phyloP scores from a whole-genome alignment of 2,797 vertebrate species.

The Urocyon cinereoargenteus region DNA sequence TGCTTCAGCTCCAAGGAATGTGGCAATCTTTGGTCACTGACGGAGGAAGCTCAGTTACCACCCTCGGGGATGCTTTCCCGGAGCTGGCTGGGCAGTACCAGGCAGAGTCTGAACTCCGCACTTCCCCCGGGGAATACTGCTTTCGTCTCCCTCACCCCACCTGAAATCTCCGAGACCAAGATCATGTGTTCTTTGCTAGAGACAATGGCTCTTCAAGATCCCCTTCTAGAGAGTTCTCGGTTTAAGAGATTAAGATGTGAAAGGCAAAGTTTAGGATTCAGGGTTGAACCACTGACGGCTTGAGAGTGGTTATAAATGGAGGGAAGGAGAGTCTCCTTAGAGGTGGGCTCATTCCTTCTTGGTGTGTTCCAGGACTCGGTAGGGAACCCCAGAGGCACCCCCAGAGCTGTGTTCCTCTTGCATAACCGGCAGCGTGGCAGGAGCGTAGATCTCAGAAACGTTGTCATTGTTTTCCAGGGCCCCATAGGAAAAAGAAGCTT shows the following conservation, averaged over 20 bases:
- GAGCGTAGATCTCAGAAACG: constrained; percentile 88
- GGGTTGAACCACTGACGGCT: neutral
- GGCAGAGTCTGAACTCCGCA: neutral
- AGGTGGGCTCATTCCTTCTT: constrained; percentile 90
- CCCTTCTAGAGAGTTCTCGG: neutral
- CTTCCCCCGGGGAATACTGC: neutral
- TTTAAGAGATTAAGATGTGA: constrained; percentile 27
- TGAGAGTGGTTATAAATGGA: constrained; percentile 46
- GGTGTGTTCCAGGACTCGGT: constrained; percentile 89
- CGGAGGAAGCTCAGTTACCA: neutral
- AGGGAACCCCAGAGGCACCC: constrained; percentile 82
- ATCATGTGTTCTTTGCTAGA: constrained; percentile 36
- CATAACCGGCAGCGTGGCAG: constrained; percentile 89
- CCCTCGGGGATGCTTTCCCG: neutral
- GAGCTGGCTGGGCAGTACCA: neutral
- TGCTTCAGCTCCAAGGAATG: neutral
- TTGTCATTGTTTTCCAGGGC: constrained; percentile 95
- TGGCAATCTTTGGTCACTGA: neutral
- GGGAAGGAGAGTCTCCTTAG: neutral
- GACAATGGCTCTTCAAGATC: constrained; percentile 55
- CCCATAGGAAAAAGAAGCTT: constrained; percentile 95
- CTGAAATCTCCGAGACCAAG: constrained; percentile 62
- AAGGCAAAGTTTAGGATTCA: constrained; percentile 71
- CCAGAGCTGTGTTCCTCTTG: constrained; percentile 87
- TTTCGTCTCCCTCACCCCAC: neutral